A percentile compares a stretch with the other conserved stretches of the same genome.
These are phyloP conservation scores for Vireo griseus DNA, from an alignment of 2,797 vertebrate species.

Conservation along the genomic window DNA sequence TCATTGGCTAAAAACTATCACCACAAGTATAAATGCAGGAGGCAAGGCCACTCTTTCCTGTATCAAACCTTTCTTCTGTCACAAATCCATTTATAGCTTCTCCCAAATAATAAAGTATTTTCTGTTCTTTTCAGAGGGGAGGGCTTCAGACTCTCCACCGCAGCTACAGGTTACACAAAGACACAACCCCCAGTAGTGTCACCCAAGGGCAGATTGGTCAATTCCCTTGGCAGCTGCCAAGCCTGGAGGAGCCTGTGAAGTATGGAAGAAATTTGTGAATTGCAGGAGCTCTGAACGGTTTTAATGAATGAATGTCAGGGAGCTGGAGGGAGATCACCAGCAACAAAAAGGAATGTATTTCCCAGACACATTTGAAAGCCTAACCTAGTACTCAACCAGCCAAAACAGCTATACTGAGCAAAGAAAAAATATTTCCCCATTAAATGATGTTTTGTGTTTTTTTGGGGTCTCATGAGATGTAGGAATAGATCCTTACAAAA, in stretches of 20 bases:
- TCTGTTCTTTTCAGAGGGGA: neutral
- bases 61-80: neutral
- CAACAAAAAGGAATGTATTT: neutral
- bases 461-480: neutral
- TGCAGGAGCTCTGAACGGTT: neutral
- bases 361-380: neutral
- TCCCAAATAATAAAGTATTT: neutral
- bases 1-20: neutral
- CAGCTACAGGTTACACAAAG: neutral
- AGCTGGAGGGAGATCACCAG: neutral
- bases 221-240: neutral
- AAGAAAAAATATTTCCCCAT: neutral
- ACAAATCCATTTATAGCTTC: neutral
- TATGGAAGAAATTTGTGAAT: neutral
- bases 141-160: neutral
- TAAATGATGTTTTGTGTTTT: neutral
- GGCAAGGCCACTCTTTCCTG: neutral
- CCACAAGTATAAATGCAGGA: neutral
- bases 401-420: neutral
- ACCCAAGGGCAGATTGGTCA: neutral
- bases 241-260: neutral
- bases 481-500: neutral
- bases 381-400: neutral
- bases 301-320: conserved; percentile 25
- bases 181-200: neutral